Evolutionary conservation across 2,797 vertebrate genomes (phyloP).

Genomic region (Cirrhinus mrigala): DNA sequence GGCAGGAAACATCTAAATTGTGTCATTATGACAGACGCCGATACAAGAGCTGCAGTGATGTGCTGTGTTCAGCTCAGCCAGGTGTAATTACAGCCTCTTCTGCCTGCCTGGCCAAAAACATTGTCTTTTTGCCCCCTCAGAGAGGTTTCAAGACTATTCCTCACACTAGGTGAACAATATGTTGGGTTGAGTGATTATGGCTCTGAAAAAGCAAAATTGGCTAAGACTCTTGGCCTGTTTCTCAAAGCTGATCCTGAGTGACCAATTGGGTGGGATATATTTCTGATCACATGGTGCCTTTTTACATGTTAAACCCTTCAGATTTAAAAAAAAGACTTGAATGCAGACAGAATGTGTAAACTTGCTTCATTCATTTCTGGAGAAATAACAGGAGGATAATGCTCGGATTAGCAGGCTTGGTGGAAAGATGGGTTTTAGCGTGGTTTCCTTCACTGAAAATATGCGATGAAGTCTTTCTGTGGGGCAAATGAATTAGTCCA

Average conservation of each 20-base stretch:
- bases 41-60: slow-evolving; percentile 61
- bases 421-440: slow-evolving; percentile 74
- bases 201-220: slow-evolving; percentile 46
- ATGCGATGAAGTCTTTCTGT: slow-evolving; percentile 70
- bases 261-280: slow-evolving; percentile 32
- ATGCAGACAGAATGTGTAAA: slow-evolving; percentile 73
- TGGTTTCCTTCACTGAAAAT: slow-evolving; percentile 67
- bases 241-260: slow-evolving; percentile 48
- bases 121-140: slow-evolving; percentile 50
- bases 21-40: slow-evolving; percentile 80
- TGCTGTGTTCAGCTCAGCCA: slow-evolving; percentile 66
- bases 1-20: slow-evolving; percentile 79
- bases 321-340: slow-evolving; percentile 72
- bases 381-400: slow-evolving; percentile 79
- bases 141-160: slow-evolving; percentile 58
- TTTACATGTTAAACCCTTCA: slow-evolving; percentile 66
- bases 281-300: slow-evolving; percentile 61
- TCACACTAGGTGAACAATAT: slow-evolving; percentile 53
- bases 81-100: slow-evolving; percentile 73
- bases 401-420: slow-evolving; percentile 72
- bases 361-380: slow-evolving; percentile 69
- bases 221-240: slow-evolving; percentile 46
- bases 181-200: slow-evolving; percentile 54
- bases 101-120: slow-evolving; percentile 32
- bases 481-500: slow-evolving; percentile 75